Evolutionary conservation across 1,140 invertebrate species (phyloP).

Genomic region (Ctenoplectra terminalis): DNA sequence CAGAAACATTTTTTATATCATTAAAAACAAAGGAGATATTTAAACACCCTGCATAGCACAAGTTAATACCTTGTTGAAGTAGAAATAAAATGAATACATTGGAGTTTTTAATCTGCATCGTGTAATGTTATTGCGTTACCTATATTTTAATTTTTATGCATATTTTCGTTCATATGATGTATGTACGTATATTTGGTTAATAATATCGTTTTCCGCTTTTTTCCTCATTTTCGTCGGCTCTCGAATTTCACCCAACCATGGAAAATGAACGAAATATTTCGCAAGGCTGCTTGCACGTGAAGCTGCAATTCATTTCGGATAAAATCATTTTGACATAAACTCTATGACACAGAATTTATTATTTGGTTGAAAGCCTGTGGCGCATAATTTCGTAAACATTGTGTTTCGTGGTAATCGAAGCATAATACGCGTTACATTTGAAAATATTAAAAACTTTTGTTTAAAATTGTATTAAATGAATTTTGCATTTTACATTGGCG

Average conservation of each 20-base stretch:
- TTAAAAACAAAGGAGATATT: too few relatives aligned
- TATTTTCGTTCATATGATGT: too few relatives aligned
- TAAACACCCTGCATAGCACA: too few relatives aligned
- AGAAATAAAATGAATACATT: too few relatives aligned
- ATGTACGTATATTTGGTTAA: too few relatives aligned
- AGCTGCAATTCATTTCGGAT: constrained; percentile 8
- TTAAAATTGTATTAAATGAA: neutral
- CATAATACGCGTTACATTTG: neutral
- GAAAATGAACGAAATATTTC: constrained; percentile 3
- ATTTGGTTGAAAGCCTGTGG: constrained; percentile 3
- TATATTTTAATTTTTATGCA: too few relatives aligned
- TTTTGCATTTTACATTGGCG: neutral
- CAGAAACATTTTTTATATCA: too few relatives aligned
- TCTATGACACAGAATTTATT: constrained; percentile 10
- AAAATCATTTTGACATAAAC: constrained; percentile 14
- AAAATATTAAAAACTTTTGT: neutral
- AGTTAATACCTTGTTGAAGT: too few relatives aligned
- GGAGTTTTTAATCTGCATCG: too few relatives aligned
- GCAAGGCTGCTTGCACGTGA: neutral
- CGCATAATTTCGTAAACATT: constrained; percentile 20
- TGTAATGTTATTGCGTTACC: too few relatives aligned
- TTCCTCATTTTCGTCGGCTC: neutral
- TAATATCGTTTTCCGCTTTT: neutral
- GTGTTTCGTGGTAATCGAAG: neutral
- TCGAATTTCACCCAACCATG: neutral